Percentiles rank a stretch among this genome's conserved stretches.
Evolutionary conservation across 1,140 invertebrate genomes (phyloP).

Genomic region (Sinella curviseta): DNA sequence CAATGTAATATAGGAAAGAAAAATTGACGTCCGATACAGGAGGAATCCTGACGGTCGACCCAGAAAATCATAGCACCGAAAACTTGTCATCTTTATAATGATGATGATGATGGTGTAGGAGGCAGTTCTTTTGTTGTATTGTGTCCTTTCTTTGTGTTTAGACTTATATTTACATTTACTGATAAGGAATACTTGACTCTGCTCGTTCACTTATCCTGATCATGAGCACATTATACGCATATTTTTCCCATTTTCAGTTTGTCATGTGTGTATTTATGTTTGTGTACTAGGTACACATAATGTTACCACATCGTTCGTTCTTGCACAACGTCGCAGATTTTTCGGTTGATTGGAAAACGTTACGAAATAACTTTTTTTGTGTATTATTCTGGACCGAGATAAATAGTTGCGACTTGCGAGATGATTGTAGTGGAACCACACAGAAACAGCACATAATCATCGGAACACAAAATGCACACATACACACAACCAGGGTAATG

Average conservation of each 20-base stretch:
- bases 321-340: not conserved
- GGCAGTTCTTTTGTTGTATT: too few species aligned
- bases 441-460: not conserved
- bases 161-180: too few species aligned
- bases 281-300: too few species aligned
- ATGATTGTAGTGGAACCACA: not conserved
- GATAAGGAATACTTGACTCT: too few species aligned
- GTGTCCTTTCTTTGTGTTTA: too few species aligned
- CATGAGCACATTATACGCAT: too few species aligned
- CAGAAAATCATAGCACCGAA: conserved; percentile 17
- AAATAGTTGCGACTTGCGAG: too few species aligned
- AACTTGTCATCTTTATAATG: conserved; percentile 7
- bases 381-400: not conserved
- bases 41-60: not conserved
- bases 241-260: too few species aligned
- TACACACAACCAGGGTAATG: not conserved
- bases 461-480: not conserved
- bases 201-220: too few species aligned
- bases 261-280: too few species aligned
- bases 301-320: not conserved
- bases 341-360: not conserved
- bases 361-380: not conserved
- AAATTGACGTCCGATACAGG: not conserved
- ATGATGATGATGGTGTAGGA: not conserved
- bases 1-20: conserved; percentile 1